phyloP scores from a whole-genome alignment of 2,113 vertebrate species.

The Pristiophorus japonicus region DNA sequence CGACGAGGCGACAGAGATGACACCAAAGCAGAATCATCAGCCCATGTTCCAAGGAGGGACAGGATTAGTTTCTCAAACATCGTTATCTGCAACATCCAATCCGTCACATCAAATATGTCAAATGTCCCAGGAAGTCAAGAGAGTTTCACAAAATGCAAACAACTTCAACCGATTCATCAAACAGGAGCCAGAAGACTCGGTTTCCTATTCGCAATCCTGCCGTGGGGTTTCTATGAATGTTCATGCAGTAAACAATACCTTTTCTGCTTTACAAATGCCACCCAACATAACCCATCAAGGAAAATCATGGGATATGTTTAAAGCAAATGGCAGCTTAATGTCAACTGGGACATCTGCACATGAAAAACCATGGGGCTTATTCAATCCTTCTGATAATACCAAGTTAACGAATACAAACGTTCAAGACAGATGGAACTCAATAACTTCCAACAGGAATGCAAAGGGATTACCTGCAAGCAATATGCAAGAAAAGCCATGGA shows the following conservation, averaged over 20 bases:
- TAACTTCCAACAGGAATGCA: constrained; percentile 54
- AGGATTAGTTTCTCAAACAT: constrained; percentile 52
- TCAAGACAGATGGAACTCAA: constrained; percentile 54
- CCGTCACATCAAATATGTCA: constrained; percentile 16
- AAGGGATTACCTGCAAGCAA: constrained; percentile 59
- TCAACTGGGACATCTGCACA: background rate
- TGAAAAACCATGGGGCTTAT: constrained; percentile 17
- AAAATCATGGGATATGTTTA: constrained; percentile 54
- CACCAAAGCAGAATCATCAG: constrained; percentile 54
- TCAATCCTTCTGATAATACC: constrained; percentile 38
- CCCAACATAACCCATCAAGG: constrained; percentile 47
- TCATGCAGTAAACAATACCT: constrained; percentile 30
- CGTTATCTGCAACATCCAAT: constrained; percentile 43
- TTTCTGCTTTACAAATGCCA: constrained; percentile 45
- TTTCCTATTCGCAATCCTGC: constrained; percentile 55
- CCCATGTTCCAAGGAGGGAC: constrained; percentile 60
- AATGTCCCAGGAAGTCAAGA: constrained; percentile 52
- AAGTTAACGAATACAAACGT: constrained; percentile 39
- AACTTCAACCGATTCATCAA: constrained; percentile 71
- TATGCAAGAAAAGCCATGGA: constrained; percentile 53
- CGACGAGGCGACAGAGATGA: constrained; percentile 50
- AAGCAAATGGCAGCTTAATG: constrained; percentile 44
- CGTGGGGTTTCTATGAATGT: constrained; percentile 44
- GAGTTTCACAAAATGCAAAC: constrained; percentile 58
- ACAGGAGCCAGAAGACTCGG: constrained; percentile 77